A percentile compares a stretch with the other conserved stretches of the same genome.
Evolutionary conservation across 2,888 invertebrate genomes (phyloP).

Genomic region (Drosophila mimetica): DNA sequence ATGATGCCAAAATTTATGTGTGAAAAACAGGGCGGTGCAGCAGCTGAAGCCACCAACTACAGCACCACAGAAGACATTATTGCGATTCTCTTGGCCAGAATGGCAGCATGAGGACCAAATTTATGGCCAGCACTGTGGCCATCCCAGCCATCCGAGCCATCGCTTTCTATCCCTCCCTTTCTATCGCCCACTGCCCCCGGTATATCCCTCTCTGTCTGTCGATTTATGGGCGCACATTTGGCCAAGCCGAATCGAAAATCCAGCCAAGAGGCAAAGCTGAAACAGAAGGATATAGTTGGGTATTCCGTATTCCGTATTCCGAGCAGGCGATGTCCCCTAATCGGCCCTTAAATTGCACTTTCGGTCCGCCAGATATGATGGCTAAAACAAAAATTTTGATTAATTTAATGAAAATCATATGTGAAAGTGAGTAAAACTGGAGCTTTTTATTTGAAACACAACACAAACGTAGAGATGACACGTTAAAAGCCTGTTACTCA

Average conservation of each 20-base stretch:
- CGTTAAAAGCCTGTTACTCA: no score
- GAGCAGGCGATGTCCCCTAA: slow-evolving; percentile 10
- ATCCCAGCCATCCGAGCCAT: no score
- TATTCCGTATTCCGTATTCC: not conserved
- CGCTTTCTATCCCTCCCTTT: not conserved
- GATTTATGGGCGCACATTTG: slow-evolving; percentile 57
- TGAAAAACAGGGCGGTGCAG: slow-evolving; percentile 55
- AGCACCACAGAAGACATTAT: slow-evolving; percentile 64
- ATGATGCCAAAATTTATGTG: slow-evolving; percentile 77
- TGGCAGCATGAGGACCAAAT: slow-evolving; percentile 59
- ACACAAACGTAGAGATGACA: no score
- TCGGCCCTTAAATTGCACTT: slow-evolving; percentile 22
- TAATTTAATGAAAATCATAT: no score
- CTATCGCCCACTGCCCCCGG: not conserved
- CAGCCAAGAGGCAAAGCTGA: slow-evolving; percentile 29
- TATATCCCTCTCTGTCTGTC: slow-evolving; percentile 7
- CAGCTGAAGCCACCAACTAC: slow-evolving; percentile 46
- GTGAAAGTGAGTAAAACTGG: no score
- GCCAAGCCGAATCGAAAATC: slow-evolving; percentile 50
- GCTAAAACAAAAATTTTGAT: no score
- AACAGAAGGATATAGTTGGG: slow-evolving; percentile 11
- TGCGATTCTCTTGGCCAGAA: slow-evolving; percentile 53
- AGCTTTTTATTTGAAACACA: no score
- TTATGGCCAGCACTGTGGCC: slow-evolving; percentile 55
- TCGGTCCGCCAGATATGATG: slow-evolving; percentile 1